A percentile compares a stretch with the other conserved stretches of the same genome.
Evolutionary conservation across 2,888 invertebrate species (phyloP).

Genomic region (Nemotelus pantherinus): DNA sequence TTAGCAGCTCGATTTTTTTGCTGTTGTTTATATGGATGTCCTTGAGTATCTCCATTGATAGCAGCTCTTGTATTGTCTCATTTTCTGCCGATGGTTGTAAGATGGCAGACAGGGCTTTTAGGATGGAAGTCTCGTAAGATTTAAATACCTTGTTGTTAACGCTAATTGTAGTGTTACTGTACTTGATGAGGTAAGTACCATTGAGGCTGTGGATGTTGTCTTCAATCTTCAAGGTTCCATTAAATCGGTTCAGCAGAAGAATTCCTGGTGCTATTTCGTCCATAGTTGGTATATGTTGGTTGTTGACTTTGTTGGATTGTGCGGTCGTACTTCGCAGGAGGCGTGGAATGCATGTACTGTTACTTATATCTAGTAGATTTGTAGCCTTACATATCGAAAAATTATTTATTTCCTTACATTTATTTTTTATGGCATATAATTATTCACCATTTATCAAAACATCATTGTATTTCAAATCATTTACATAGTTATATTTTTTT

Average conservation of each 20-base stretch:
- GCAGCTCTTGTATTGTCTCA: conserved; percentile 44
- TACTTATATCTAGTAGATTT: conserved; percentile 46
- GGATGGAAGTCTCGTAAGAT: conserved; percentile 35
- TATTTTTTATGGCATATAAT: conserved; percentile 32
- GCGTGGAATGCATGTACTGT: conserved; percentile 48
- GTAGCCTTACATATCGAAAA: conserved; percentile 46
- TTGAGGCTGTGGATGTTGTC: conserved; percentile 7
- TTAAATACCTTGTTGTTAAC: conserved; percentile 45
- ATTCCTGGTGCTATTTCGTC: conserved; percentile 49
- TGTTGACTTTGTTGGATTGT: conserved; percentile 45
- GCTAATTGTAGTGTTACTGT: conserved; percentile 42
- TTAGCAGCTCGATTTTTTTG: conserved; percentile 33
- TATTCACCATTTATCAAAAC: conserved; percentile 39
- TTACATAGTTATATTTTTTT: conserved; percentile 6
- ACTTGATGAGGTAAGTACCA: conserved; percentile 37
- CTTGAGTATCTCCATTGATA: conserved; percentile 35
- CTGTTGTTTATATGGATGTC: no score
- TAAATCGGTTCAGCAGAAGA: conserved; percentile 49
- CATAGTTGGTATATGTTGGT: conserved; percentile 45
- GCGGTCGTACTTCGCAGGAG: conserved; percentile 47
- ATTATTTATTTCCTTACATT: conserved; percentile 46
- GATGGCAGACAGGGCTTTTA: conserved; percentile 47
- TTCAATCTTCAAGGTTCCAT: conserved; percentile 18
- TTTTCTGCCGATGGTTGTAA: conserved; percentile 43
- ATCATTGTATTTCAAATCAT: conserved; percentile 4